Evolutionary conservation across 2,113 vertebrate species (phyloP).

Genomic region (Chrysemys picta): DNA sequence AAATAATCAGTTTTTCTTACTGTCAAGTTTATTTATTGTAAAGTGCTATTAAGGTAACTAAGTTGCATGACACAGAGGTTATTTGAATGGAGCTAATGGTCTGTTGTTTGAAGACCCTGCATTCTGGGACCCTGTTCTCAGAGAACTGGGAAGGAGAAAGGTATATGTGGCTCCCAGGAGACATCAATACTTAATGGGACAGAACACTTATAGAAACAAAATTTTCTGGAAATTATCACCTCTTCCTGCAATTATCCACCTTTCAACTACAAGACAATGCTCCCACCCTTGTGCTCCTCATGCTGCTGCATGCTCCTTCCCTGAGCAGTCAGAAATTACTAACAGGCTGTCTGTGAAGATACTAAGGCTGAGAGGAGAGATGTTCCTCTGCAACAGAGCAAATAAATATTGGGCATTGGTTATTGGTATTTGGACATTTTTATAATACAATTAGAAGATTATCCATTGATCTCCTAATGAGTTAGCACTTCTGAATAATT

Average conservation of each 20-base stretch:
- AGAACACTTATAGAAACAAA: neutral
- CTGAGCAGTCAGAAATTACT: neutral
- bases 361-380: neutral
- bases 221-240: neutral
- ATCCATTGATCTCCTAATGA: neutral
- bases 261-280: neutral
- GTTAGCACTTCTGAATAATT: neutral
- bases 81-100: neutral
- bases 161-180: neutral
- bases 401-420: neutral
- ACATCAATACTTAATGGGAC: neutral
- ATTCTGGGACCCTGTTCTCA: neutral
- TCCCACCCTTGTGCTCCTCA: neutral
- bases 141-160: neutral
- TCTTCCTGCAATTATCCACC: neutral
- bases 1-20: neutral
- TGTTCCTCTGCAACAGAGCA: neutral
- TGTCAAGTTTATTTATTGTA: constrained; percentile 13
- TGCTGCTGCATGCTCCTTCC: neutral
- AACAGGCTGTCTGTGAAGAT: neutral
- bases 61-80: neutral
- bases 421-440: neutral
- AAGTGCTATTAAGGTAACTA: neutral
- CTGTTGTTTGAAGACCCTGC: neutral
- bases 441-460: neutral